Evolutionary conservation across 2,797 vertebrate species (phyloP).

Genomic region (Telmatherina bonti): DNA sequence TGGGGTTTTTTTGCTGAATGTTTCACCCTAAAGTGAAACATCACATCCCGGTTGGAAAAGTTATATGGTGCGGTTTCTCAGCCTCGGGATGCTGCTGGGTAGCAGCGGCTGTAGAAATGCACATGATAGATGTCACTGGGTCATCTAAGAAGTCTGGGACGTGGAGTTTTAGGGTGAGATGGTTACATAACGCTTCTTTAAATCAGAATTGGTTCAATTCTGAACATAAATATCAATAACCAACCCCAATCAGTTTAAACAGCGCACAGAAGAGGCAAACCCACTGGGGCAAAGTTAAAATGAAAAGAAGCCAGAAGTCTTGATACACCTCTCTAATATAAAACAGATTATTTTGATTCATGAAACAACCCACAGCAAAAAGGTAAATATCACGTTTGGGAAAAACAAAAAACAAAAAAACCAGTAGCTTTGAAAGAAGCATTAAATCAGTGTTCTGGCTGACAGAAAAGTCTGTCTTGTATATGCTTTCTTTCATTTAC

Average conservation of each 20-base stretch:
- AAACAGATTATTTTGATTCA: neutral
- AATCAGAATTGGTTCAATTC: neutral
- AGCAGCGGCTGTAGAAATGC: too few relatives aligned
- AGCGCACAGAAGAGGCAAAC: neutral
- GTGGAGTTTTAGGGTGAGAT: too few relatives aligned
- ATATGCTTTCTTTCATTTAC: neutral
- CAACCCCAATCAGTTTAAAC: neutral
- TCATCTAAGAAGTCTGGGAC: too few relatives aligned
- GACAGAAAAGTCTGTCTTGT: neutral
- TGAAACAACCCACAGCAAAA: neutral
- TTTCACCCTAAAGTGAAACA: too few relatives aligned
- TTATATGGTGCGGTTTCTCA: too few relatives aligned
- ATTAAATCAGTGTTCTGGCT: neutral
- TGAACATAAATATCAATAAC: neutral
- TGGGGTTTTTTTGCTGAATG: too few relatives aligned
- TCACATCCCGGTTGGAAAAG: too few relatives aligned
- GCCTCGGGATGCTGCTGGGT: too few relatives aligned
- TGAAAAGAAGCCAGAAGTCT: conserved; percentile 2
- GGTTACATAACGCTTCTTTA: too few relatives aligned
- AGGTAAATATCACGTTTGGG: conserved; percentile 10
- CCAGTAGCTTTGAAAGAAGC: conserved; percentile 5
- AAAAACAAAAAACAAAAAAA: too few relatives aligned
- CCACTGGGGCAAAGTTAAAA: neutral
- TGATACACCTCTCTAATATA: conserved; percentile 2
- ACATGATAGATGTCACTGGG: too few relatives aligned